These are phyloP conservation scores for Tyrophagus putrescentiae DNA, from an alignment of 1,140 invertebrate species.

Conservation along the genomic window DNA sequence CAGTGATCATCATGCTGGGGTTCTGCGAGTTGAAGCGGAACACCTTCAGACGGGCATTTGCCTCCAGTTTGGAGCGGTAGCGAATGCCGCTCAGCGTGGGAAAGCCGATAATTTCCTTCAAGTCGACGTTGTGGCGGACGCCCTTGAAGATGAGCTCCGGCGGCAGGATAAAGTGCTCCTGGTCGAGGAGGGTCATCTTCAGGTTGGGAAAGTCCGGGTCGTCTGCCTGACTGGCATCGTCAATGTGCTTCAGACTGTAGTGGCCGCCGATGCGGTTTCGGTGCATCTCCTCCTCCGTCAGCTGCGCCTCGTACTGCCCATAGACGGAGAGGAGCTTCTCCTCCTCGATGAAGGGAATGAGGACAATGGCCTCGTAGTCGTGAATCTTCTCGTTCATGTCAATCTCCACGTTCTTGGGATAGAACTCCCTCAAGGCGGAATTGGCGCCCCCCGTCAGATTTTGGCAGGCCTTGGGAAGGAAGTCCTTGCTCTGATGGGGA, in stretches of 20 bases:
- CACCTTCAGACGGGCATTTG: constrained; percentile 60
- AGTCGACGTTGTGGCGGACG: constrained; percentile 48
- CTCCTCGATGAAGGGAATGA: constrained; percentile 93
- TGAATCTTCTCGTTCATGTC: constrained; percentile 80
- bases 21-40: constrained; percentile 64
- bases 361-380: constrained; percentile 92
- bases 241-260: constrained; percentile 51
- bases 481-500: constrained; percentile 55
- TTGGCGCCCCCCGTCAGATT: constrained; percentile 59
- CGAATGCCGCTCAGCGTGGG: constrained; percentile 68
- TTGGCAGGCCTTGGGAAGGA: constrained; percentile 66
- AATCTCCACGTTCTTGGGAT: constrained; percentile 72
- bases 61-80: constrained; percentile 49
- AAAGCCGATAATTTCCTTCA: constrained; percentile 69
- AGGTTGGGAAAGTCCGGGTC: constrained; percentile 52
- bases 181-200: constrained; percentile 34
- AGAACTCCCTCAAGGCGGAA: constrained; percentile 75
- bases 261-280: constrained; percentile 74
- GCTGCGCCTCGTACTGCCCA: constrained; percentile 45
- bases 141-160: constrained; percentile 50
- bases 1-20: constrained; percentile 62
- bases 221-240: constrained; percentile 38
- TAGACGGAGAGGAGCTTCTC: constrained; percentile 59
- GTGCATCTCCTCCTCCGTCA: constrained; percentile 53
- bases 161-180: constrained; percentile 34